Evolutionary conservation across 1,140 invertebrate genomes (phyloP).

Genomic region (Tetranychus urticae): DNA sequence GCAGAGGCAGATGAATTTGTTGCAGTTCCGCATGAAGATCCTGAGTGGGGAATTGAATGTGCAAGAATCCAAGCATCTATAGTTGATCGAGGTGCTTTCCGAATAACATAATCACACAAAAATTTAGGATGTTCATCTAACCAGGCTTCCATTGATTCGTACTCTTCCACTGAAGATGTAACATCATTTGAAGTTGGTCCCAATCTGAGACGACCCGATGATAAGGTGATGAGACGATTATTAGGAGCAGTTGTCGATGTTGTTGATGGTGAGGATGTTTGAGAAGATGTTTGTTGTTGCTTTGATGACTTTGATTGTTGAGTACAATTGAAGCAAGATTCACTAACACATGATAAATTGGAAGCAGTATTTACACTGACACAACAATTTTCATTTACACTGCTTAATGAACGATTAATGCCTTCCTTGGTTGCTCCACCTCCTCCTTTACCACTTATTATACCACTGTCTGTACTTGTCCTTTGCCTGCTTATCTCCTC

Average conservation of each 20-base stretch:
- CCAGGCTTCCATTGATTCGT: conserved; percentile 28
- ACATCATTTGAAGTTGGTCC: no score
- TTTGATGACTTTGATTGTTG: neutral
- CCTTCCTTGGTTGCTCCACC: no score
- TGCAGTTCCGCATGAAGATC: conserved; percentile 21
- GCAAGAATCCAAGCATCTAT: conserved; percentile 71
- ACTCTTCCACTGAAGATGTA: neutral
- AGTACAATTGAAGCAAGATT: neutral
- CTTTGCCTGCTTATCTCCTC: no score
- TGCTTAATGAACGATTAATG: no score
- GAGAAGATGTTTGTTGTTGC: neutral
- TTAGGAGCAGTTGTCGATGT: neutral
- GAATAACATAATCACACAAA: conserved; percentile 76
- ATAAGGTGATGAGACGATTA: neutral
- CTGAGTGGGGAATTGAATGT: conserved; percentile 35
- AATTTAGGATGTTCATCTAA: conserved; percentile 87
- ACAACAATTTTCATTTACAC: no score
- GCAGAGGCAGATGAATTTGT: neutral
- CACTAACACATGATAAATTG: neutral
- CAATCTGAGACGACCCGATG: no score
- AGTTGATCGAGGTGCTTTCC: conserved; percentile 69
- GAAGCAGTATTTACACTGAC: neutral
- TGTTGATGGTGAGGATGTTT: neutral
- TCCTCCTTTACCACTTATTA: no score
- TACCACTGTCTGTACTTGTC: no score